phyloP scores from a whole-genome alignment of 2,113 vertebrate species.

The Corythaixoides concolor region DNA sequence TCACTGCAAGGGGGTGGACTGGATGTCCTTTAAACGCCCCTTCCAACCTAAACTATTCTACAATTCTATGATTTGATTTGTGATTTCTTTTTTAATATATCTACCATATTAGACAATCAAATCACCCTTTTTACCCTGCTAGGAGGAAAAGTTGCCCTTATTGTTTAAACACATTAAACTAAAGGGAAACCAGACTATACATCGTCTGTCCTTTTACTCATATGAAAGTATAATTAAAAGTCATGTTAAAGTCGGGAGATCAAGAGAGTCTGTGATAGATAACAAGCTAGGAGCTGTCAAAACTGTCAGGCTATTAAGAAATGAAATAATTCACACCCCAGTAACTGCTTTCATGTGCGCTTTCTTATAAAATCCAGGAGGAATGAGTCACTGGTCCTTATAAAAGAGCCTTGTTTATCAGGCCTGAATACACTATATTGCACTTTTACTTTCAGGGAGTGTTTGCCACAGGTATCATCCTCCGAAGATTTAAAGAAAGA shows the following conservation, averaged over 20 bases:
- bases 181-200: background rate
- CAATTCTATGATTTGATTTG: background rate
- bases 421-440: background rate
- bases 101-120: background rate
- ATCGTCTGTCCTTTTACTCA: conserved; percentile 11
- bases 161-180: background rate
- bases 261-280: conserved; percentile 64
- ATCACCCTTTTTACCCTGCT: background rate
- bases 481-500: background rate
- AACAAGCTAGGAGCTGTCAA: conserved; percentile 74
- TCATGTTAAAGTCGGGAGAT: conserved; percentile 59
- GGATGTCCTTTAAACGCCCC: no score
- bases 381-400: conserved; percentile 71
- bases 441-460: background rate
- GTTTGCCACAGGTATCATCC: background rate
- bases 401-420: conserved; percentile 66
- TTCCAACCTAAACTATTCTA: no score
- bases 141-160: background rate
- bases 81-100: background rate
- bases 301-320: conserved; percentile 76
- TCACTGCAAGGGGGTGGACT: no score
- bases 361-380: conserved; percentile 71
- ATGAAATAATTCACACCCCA: conserved; percentile 77
- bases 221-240: conserved; percentile 64
- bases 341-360: conserved; percentile 78